Percentiles rank a stretch among this genome's conserved stretches.
Conservation (phyloP, 1,140 invertebrate species). For the Pseudomyrmex cubaensis region DNA sequence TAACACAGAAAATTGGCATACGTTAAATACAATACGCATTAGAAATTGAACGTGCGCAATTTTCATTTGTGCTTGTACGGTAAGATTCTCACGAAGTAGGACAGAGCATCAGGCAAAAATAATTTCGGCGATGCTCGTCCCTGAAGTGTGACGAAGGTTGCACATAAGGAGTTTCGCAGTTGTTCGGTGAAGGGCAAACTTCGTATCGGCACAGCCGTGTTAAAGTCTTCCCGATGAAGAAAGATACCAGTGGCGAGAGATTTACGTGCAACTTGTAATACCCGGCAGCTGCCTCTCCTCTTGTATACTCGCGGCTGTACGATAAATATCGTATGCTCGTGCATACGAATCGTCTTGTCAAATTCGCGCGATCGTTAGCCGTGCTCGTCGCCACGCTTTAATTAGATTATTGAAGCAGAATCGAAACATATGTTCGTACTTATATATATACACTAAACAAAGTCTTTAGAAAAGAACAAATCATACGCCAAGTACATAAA, state of each 20-base stretch:
- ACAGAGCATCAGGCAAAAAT: conserved; percentile 42
- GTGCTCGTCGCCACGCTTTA: conserved; percentile 67
- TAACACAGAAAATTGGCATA: neutral
- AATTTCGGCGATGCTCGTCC: conserved; percentile 41
- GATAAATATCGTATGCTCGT: conserved; percentile 68
- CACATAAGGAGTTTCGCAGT: conserved; percentile 42
- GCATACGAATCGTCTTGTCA: conserved; percentile 59
- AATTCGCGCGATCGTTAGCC: conserved; percentile 72
- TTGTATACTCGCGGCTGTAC: conserved; percentile 17
- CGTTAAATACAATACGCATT: too few species aligned
- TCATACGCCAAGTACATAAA: too few species aligned
- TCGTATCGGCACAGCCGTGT: conserved; percentile 34
- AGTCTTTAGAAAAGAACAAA: too few species aligned
- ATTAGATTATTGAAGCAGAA: conserved; percentile 61
- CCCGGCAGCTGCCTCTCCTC: conserved; percentile 32
- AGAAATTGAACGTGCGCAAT: conserved; percentile 7
- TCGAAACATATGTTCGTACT: neutral
- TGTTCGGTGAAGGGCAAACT: conserved; percentile 45
- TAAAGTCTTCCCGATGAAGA: conserved; percentile 26
- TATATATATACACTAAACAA: neutral
- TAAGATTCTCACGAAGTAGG: conserved; percentile 42
- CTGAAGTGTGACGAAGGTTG: conserved; percentile 48
- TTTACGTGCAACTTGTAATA: conserved; percentile 54
- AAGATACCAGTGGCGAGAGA: conserved; percentile 47
- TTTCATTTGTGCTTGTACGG: neutral